phyloP scores from a whole-genome alignment of 1,140 invertebrate species.

The Rhynchophorus ferrugineus region DNA sequence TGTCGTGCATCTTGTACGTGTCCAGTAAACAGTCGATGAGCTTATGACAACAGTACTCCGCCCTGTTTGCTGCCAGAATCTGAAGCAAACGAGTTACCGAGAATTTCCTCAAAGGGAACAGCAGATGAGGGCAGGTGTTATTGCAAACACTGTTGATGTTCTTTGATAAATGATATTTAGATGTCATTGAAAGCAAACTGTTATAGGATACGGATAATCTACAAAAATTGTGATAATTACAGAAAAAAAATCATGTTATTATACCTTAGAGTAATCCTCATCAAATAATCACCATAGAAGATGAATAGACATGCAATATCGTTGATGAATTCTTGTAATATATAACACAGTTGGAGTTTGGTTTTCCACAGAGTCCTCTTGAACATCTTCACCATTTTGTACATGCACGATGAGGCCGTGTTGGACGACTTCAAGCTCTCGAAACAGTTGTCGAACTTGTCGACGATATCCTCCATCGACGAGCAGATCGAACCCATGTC shows the following conservation, averaged over 20 bases:
- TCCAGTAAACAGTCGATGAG: slow-evolving; percentile 45
- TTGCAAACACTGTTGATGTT: slow-evolving; percentile 40
- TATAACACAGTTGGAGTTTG: slow-evolving; percentile 35
- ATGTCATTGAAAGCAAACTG: slow-evolving; percentile 29
- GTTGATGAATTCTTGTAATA: slow-evolving; percentile 33
- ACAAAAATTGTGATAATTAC: slow-evolving; percentile 18
- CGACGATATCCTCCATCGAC: slow-evolving; percentile 17
- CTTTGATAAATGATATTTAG: slow-evolving; percentile 29
- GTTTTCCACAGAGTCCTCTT: slow-evolving; percentile 30
- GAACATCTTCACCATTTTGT: slow-evolving; percentile 29
- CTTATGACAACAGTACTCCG: slow-evolving; percentile 46
- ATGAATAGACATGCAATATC: slow-evolving; percentile 33
- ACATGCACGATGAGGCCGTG: slow-evolving; percentile 7
- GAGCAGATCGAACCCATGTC: slow-evolving; percentile 26
- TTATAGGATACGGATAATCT: slow-evolving; percentile 28
- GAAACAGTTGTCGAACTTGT: slow-evolving; percentile 20
- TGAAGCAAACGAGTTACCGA: slow-evolving; percentile 48
- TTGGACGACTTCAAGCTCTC: slow-evolving; percentile 12
- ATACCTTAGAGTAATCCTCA: slow-evolving; percentile 34
- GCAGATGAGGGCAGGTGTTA: slow-evolving; percentile 50
- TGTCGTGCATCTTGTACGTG: slow-evolving; percentile 37
- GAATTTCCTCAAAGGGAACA: slow-evolving; percentile 47
- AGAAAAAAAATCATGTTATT: background rate
- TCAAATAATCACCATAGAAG: slow-evolving; percentile 32
- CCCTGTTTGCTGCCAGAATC: slow-evolving; percentile 44